A percentile compares a stretch with the other conserved stretches of the same genome.
Evolutionary conservation across 2,888 invertebrate genomes (phyloP).

Genomic region (Linnaemya vulpina): DNA sequence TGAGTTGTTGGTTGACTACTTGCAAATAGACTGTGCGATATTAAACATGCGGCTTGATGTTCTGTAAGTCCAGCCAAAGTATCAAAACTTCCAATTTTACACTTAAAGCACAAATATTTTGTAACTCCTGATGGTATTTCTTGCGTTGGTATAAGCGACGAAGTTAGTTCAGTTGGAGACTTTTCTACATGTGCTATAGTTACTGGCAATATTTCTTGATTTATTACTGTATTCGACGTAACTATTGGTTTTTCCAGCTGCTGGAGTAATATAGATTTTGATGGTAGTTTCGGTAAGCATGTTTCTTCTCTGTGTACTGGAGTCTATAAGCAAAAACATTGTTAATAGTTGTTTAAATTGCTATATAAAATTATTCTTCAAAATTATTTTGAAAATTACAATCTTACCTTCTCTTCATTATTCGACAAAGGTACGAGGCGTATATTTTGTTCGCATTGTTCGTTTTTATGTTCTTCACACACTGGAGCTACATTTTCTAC

Average conservation of each 20-base stretch:
- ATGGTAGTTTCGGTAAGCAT: slow-evolving; percentile 15
- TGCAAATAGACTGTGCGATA: slow-evolving; percentile 60
- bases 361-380: too few species aligned
- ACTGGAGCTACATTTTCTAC: background rate
- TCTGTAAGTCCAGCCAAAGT: slow-evolving; percentile 87
- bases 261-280: slow-evolving; percentile 69
- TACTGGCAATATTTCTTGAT: background rate
- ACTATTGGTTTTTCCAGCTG: slow-evolving; percentile 67
- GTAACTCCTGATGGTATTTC: slow-evolving; percentile 57
- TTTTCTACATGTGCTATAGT: background rate
- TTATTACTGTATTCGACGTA: background rate
- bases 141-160: background rate
- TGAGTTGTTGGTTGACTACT: slow-evolving; percentile 72
- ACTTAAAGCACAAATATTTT: slow-evolving; percentile 86
- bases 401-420: slow-evolving; percentile 31
- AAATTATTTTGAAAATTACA: too few species aligned
- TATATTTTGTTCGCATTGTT: background rate
- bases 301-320: background rate
- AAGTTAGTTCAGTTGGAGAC: slow-evolving; percentile 36
- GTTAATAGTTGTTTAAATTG: background rate
- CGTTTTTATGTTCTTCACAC: background rate
- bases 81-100: slow-evolving; percentile 87
- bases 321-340: slow-evolving; percentile 7
- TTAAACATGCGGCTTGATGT: slow-evolving; percentile 86
- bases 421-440: background rate